These are phyloP conservation scores for Ligdia adustata DNA, from an alignment of 2,888 invertebrate genomes.

Conservation along the genomic window DNA sequence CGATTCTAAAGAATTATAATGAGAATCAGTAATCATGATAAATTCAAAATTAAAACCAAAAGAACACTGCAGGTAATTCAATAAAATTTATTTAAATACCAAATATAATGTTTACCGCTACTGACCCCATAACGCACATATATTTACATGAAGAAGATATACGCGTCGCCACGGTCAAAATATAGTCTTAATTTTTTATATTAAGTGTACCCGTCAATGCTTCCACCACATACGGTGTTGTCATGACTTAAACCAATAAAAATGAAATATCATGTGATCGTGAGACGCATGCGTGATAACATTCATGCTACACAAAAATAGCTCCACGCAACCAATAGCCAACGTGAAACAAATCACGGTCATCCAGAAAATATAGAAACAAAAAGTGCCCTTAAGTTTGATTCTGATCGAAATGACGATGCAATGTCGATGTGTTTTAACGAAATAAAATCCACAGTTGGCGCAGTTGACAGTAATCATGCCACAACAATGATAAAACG, in stretches of 20 bases:
- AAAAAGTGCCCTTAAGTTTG: conserved; percentile 11
- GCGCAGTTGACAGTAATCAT: conserved; percentile 78
- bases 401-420: conserved; percentile 42
- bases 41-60: conserved; percentile 17
- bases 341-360: conserved; percentile 53
- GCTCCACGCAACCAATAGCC: conserved; percentile 60
- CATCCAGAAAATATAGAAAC: conserved; percentile 40
- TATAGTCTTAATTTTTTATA: conserved; percentile 69
- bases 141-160: conserved; percentile 53
- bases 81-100: conserved; percentile 48
- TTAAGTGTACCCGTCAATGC: conserved; percentile 67
- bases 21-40: conserved; percentile 25
- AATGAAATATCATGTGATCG: conserved; percentile 74
- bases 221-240: conserved; percentile 75
- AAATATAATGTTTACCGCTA: conserved; percentile 51
- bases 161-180: conserved; percentile 64
- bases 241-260: conserved; percentile 80
- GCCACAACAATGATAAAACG: conserved; percentile 75
- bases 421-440: conserved; percentile 54
- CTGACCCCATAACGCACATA: conserved; percentile 55
- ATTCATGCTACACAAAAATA: conserved; percentile 65
- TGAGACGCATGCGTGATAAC: conserved; percentile 66
- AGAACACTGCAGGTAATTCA: conserved; percentile 43
- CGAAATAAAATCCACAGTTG: conserved; percentile 56
- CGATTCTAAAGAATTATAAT: conserved; percentile 22